Percentiles rank a stretch among this genome's conserved stretches.
phyloP scores from a whole-genome alignment of 2,113 vertebrate genomes.

The Mirounga angustirostris region DNA sequence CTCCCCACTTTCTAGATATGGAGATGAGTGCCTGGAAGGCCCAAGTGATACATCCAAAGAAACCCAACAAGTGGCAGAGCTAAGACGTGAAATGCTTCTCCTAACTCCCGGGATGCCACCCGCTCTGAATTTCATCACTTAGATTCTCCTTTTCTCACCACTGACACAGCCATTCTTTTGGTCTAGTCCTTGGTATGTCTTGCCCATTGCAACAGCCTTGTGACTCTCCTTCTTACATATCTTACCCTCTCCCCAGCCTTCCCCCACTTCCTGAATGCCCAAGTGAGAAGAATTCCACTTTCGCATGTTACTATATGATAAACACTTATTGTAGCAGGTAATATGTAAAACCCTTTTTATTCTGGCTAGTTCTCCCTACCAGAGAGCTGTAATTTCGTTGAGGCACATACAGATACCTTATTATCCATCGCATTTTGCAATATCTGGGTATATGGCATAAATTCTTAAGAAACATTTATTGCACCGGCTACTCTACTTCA shows the following conservation, averaged over 20 bases:
- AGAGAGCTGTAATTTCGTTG: neutral
- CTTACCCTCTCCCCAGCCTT: neutral
- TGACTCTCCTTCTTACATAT: neutral
- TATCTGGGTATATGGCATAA: neutral
- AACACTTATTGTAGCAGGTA: neutral
- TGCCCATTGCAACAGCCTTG: neutral
- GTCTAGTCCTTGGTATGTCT: neutral
- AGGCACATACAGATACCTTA: neutral
- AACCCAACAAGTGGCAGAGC: neutral
- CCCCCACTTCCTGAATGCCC: neutral
- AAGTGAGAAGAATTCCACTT: neutral
- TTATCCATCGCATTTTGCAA: too few relatives aligned
- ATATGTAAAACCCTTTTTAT: neutral
- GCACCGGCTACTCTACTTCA: neutral
- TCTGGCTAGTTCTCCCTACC: neutral
- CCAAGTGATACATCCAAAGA: neutral
- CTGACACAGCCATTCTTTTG: neutral
- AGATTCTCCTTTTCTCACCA: neutral
- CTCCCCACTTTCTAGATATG: neutral
- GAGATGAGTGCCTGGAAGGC: neutral
- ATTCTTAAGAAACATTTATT: neutral
- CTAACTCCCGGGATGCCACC: neutral
- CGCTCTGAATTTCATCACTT: neutral
- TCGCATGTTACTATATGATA: neutral
- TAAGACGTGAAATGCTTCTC: neutral